Evolutionary conservation across 2,888 invertebrate species (phyloP).

Genomic region (Argyresthia albistria): DNA sequence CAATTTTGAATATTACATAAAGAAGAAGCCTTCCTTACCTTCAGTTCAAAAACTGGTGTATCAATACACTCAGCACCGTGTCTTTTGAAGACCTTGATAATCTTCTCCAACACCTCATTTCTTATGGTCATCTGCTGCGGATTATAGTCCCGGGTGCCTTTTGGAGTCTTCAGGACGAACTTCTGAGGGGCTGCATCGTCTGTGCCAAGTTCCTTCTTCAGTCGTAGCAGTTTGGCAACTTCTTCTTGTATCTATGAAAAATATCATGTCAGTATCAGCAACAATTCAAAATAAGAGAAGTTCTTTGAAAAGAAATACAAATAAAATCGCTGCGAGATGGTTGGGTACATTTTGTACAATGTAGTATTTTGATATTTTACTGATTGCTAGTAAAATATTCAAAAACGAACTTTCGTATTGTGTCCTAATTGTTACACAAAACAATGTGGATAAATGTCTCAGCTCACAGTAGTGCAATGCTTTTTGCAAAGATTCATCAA

Average conservation of each 20-base stretch:
- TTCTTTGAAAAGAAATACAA: too few relatives aligned
- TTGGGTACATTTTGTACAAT: neutral
- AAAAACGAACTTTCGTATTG: too few relatives aligned
- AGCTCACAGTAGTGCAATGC: too few relatives aligned
- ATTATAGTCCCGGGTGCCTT: constrained; percentile 95
- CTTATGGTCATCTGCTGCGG: constrained; percentile 96
- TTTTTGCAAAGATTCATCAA: neutral
- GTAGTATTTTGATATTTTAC: neutral
- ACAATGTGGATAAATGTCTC: too few relatives aligned
- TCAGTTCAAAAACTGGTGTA: constrained; percentile 97
- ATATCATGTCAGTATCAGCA: constrained; percentile 10
- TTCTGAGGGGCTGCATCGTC: constrained; percentile 78
- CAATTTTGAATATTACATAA: too few relatives aligned
- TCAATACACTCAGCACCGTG: constrained; percentile 99
- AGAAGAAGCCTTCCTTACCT: constrained; percentile 65
- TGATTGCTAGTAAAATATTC: neutral
- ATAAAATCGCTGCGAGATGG: too few relatives aligned
- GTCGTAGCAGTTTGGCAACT: constrained; percentile 83
- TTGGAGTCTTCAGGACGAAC: constrained; percentile 90
- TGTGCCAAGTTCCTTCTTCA: constrained; percentile 81
- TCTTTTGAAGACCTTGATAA: constrained; percentile 91
- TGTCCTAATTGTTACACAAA: too few relatives aligned
- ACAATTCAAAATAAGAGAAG: neutral
- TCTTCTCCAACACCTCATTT: constrained; percentile 87
- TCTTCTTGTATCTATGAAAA: constrained; percentile 84